phyloP scores from a whole-genome alignment of 2,888 invertebrate genomes.

The Torymus aiolomorphi region DNA sequence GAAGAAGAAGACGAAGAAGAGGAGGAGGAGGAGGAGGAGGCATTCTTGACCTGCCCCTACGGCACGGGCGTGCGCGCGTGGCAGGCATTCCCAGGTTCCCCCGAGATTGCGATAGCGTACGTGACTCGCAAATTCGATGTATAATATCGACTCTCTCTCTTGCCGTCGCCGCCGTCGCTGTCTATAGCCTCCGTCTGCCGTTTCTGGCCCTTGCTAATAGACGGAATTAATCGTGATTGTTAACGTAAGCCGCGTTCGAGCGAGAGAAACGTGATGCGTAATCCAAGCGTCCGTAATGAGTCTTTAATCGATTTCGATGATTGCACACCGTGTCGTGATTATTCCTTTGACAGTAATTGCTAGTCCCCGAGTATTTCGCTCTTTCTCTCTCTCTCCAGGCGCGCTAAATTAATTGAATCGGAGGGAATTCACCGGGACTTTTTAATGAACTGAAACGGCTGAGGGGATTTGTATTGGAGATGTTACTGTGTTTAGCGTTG shows the following conservation, averaged over 20 bases:
- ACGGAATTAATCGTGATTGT: constrained; percentile 56
- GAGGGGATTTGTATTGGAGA: too few relatives aligned
- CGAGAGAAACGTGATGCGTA: constrained; percentile 44
- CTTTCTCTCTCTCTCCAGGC: not conserved
- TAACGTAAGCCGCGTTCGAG: constrained; percentile 43
- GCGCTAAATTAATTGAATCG: constrained; percentile 35
- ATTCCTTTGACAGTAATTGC: constrained; percentile 40
- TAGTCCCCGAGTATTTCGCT: not conserved
- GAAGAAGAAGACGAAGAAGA: constrained; percentile 9
- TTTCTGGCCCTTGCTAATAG: constrained; percentile 40
- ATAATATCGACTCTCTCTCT: constrained; percentile 48
- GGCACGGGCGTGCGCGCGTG: constrained; percentile 38
- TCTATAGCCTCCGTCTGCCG: not conserved
- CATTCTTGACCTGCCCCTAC: constrained; percentile 50
- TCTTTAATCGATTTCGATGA: constrained; percentile 56
- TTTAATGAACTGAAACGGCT: not conserved
- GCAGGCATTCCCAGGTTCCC: constrained; percentile 56
- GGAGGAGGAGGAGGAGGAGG: constrained; percentile 28
- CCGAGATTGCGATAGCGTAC: constrained; percentile 59
- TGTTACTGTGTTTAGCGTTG: too few relatives aligned
- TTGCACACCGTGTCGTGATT: constrained; percentile 35
- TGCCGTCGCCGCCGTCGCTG: not conserved
- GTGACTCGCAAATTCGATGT: constrained; percentile 61
- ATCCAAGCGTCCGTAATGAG: constrained; percentile 49
- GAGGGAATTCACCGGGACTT: not conserved